phyloP scores from a whole-genome alignment of 30 jellyfish, hydroid and myxozoan genomes.

The Cassiopea xamachana region DNA sequence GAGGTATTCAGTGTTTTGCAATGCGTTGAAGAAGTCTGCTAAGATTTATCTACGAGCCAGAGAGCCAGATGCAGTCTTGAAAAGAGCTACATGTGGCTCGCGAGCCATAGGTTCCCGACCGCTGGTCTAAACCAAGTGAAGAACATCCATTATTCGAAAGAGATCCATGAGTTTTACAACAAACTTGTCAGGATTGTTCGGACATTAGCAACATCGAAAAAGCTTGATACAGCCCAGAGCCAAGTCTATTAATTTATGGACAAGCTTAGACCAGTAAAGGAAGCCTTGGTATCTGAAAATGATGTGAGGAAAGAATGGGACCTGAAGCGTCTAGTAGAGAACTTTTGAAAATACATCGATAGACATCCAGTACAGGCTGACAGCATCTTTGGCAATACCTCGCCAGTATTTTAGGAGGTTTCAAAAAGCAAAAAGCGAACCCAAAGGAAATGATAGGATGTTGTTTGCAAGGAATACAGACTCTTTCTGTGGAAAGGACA shows the following conservation, averaged over 20 bases:
- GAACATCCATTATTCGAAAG: conserved; percentile 25
- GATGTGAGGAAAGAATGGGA: conserved; percentile 47
- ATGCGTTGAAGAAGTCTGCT: too few relatives aligned
- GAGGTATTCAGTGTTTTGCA: too few relatives aligned
- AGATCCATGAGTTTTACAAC: conserved; percentile 60
- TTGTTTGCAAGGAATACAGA: conserved; percentile 11
- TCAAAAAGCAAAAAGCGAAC: not conserved
- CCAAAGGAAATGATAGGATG: conserved; percentile 10
- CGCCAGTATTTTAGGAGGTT: conserved; percentile 1
- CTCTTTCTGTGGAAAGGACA: not conserved
- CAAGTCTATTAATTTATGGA: conserved; percentile 45
- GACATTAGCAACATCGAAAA: conserved; percentile 52
- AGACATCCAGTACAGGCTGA: conserved; percentile 50
- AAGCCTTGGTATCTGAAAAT: conserved; percentile 32
- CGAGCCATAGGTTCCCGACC: too few relatives aligned
- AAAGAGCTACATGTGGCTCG: too few relatives aligned
- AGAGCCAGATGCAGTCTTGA: too few relatives aligned
- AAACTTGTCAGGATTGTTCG: conserved; percentile 54
- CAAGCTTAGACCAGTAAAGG: conserved; percentile 66
- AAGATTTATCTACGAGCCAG: too few relatives aligned
- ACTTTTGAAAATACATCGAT: conserved; percentile 51
- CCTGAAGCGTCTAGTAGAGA: conserved; percentile 54
- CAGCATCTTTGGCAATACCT: not conserved
- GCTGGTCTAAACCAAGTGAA: not conserved
- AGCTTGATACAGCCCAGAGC: conserved; percentile 59